Percentiles rank a stretch among this genome's conserved stretches.
phyloP scores from a whole-genome alignment of 1,140 invertebrate genomes.

The Berghia stephanieae region DNA sequence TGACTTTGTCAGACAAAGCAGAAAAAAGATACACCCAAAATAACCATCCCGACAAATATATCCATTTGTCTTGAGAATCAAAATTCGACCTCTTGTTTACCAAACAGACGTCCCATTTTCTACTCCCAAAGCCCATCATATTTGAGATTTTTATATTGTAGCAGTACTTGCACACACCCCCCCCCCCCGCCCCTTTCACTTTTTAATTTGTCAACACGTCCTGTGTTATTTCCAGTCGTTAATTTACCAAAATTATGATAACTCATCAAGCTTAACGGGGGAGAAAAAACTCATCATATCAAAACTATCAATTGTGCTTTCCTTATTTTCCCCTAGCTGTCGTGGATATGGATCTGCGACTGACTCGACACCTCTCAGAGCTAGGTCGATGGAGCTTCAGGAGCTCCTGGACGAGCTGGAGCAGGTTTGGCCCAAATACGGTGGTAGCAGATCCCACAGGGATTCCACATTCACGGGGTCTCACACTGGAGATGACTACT shows the following conservation, averaged over 20 bases:
- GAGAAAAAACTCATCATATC: too few species aligned
- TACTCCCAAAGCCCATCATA: too few species aligned
- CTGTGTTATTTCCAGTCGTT: neutral
- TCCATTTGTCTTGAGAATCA: too few species aligned
- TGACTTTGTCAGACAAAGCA: too few species aligned
- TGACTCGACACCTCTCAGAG: neutral
- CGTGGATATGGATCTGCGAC: neutral
- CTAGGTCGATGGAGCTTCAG: slow-evolving; percentile 45
- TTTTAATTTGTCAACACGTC: neutral
- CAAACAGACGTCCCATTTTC: too few species aligned
- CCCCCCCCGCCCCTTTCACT: neutral
- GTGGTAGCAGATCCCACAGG: too few species aligned
- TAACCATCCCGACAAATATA: too few species aligned
- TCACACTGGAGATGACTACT: neutral
- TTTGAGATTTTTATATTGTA: too few species aligned
- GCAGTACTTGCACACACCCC: neutral
- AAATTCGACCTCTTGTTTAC: too few species aligned
- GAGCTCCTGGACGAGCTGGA: slow-evolving; percentile 51
- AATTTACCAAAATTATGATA: neutral
- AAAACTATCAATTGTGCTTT: too few species aligned
- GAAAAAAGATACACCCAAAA: too few species aligned
- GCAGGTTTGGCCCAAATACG: slow-evolving; percentile 29
- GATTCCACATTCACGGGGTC: too few species aligned
- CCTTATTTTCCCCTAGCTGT: neutral
- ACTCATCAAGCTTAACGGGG: neutral